Percentiles rank a stretch among this genome's conserved stretches.
Conservation (phyloP, 2,888 invertebrate species). For the Volucella inflata region DNA sequence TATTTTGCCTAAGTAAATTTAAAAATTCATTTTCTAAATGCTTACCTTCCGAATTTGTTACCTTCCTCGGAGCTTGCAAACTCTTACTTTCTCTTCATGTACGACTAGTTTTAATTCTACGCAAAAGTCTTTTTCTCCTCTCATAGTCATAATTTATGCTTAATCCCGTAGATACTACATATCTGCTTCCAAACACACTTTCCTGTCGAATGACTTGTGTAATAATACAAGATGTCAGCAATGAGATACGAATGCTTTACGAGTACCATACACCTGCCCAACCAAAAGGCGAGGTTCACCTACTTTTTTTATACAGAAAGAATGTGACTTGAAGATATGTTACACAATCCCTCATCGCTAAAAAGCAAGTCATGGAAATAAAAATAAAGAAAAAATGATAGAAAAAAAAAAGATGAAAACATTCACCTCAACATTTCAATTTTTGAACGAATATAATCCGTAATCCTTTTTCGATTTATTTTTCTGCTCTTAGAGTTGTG, state of each 20-base stretch:
- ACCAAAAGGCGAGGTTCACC: slow-evolving; percentile 38
- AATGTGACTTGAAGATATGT: slow-evolving; percentile 47
- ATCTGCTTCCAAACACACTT: slow-evolving; percentile 52
- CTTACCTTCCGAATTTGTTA: no score
- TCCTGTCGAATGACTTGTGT: slow-evolving; percentile 54
- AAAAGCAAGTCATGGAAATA: slow-evolving; percentile 15
- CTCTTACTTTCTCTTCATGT: no score
- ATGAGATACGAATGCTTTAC: slow-evolving; percentile 37
- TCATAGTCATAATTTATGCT: slow-evolving; percentile 54
- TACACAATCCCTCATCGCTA: slow-evolving; percentile 7
- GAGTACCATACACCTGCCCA: slow-evolving; percentile 50
- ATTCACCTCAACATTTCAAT: slow-evolving; percentile 68
- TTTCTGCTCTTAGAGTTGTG: not conserved
- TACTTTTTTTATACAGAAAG: slow-evolving; percentile 36
- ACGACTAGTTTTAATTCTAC: not conserved
- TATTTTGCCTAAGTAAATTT: no score
- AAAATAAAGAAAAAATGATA: no score
- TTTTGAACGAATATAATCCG: slow-evolving; percentile 69
- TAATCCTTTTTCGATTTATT: slow-evolving; percentile 69
- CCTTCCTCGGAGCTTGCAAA: no score
- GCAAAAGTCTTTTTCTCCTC: not conserved
- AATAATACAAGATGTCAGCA: slow-evolving; percentile 57
- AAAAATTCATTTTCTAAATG: no score
- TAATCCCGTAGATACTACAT: slow-evolving; percentile 34
- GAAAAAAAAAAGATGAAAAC: slow-evolving; percentile 7